Percentiles rank a stretch among this genome's conserved stretches.
phyloP scores from a whole-genome alignment of 1,140 invertebrate species.

The Drosophila pectinifera region DNA sequence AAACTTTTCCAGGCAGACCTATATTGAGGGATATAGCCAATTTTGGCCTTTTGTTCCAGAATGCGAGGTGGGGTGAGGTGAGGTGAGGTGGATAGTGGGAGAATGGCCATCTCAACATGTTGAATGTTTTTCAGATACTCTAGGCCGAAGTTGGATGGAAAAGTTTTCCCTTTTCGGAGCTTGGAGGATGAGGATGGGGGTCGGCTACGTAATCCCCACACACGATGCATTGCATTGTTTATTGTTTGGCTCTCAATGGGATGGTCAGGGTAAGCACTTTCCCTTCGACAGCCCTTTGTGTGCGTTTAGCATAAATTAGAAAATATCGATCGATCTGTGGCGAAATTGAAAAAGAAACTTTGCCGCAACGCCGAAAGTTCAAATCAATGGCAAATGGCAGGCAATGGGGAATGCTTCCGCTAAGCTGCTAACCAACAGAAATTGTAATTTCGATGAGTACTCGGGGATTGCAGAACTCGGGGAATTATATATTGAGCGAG shows the following conservation, averaged over 20 bases:
- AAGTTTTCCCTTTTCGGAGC: slow-evolving; percentile 37
- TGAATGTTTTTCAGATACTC: slow-evolving; percentile 35
- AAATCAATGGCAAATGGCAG: slow-evolving; percentile 35
- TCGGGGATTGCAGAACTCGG: slow-evolving; percentile 27
- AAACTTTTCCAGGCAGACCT: slow-evolving; percentile 36
- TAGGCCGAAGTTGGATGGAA: slow-evolving; percentile 32
- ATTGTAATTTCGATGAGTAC: slow-evolving; percentile 54
- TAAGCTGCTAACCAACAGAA: slow-evolving; percentile 47
- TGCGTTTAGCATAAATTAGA: slow-evolving; percentile 71
- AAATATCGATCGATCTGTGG: slow-evolving; percentile 65
- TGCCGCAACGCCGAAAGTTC: slow-evolving; percentile 20
- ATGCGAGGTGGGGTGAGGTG: background rate
- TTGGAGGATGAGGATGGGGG: background rate
- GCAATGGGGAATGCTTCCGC: slow-evolving; percentile 23
- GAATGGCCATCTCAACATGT: slow-evolving; percentile 37
- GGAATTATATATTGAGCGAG: slow-evolving; percentile 28
- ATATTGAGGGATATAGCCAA: slow-evolving; percentile 52
- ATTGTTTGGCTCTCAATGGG: slow-evolving; percentile 37
- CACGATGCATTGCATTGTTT: slow-evolving; percentile 46
- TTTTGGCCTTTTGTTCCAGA: slow-evolving; percentile 49
- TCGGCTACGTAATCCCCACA: slow-evolving; percentile 25
- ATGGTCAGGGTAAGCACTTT: slow-evolving; percentile 34
- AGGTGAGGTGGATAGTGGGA: background rate
- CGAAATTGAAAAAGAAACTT: slow-evolving; percentile 54
- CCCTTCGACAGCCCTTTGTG: slow-evolving; percentile 32